Evolutionary conservation across 2,797 vertebrate species (phyloP), one percentile per base, ranked within the genome.

Genomic region (Hydrolagus colliei): DNA sequence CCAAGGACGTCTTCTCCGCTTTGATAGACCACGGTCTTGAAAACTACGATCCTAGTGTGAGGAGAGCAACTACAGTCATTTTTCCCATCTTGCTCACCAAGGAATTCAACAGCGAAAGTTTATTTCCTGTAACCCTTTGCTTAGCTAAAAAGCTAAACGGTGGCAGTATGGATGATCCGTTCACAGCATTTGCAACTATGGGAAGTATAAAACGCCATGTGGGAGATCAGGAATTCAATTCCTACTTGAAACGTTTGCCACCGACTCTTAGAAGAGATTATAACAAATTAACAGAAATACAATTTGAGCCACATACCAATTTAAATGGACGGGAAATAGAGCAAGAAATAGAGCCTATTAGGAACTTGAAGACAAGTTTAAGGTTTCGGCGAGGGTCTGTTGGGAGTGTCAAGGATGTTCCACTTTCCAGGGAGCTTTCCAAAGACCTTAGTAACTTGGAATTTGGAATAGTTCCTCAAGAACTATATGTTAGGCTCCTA

Each of bases 391-490:
- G 72, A n/a, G 16, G 72, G 59, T 35, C 72, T 10, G 63, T 20
- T 14, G 72, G 5, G 11, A 74, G 52, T 13, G 20, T 67, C 32
- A 18, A 73, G 73, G 85, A 90, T 74, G 89, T 89, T 14, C 76
- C 90, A 8, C 76, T 82, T 63, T 87, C 89, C 7, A 77, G 84
- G 87, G 22, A 87, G 14, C 77, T 84, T 79, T 68, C 87, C 61
- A 35, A 86, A 63, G 88, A 85, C 82, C 89, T 71, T 84, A 88
- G 88, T 87, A 90, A 89, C 87, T 95, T 96, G 90, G 94, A 95
- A 89, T 95, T 95, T 88, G 96, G 95, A 59, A 91, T 98, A 89
- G 91, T 98, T 88, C 93, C 96, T 62, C 92, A 93, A 89, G 95
- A 97, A 90, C 92, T 98, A 89, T 94, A 96, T 62, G 89, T 92